phyloP scores from a whole-genome alignment of 2,113 vertebrate species.

The Pseudorasbora parva region DNA sequence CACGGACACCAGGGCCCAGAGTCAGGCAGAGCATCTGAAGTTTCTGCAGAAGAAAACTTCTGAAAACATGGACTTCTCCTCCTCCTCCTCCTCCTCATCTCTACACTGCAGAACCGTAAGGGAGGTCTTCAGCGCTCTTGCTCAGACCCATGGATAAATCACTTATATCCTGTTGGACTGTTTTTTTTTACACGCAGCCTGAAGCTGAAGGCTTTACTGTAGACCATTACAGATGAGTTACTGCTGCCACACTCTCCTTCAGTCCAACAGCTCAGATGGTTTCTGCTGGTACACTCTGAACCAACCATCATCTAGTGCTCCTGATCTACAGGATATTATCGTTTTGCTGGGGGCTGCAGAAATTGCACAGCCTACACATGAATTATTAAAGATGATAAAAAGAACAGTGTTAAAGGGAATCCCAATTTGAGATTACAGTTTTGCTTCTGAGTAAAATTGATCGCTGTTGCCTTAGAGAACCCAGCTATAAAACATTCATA shows the following conservation, averaged over 20 bases:
- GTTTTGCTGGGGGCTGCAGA: slow-evolving; percentile 23
- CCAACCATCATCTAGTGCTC: slow-evolving; percentile 1
- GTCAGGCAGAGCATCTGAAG: slow-evolving; percentile 1
- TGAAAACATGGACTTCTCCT: not conserved
- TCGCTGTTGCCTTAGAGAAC: slow-evolving; percentile 4
- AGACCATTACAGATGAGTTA: slow-evolving; percentile 28
- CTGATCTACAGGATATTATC: slow-evolving; percentile 38
- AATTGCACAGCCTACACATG: slow-evolving; percentile 35
- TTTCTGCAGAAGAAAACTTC: slow-evolving; percentile 19
- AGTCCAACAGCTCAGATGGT: not conserved
- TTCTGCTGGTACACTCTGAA: slow-evolving; percentile 1
- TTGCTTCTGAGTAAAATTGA: slow-evolving; percentile 35
- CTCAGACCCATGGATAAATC: slow-evolving; percentile 3
- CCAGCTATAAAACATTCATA: slow-evolving; percentile 28
- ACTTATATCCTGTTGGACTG: not conserved
- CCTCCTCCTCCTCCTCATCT: not conserved
- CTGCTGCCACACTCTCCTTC: not conserved
- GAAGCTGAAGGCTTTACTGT: slow-evolving; percentile 36
- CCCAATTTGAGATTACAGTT: not conserved
- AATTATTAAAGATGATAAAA: slow-evolving; percentile 58
- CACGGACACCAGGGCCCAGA: not conserved
- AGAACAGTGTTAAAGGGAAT: slow-evolving; percentile 24
- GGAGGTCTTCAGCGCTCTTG: not conserved
- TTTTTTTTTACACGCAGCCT: slow-evolving; percentile 15
- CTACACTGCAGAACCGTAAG: not conserved